Percentiles rank a stretch among this genome's conserved stretches.
Evolutionary conservation across 2,888 invertebrate genomes (phyloP).

Genomic region (Nemapogon koenigi): DNA sequence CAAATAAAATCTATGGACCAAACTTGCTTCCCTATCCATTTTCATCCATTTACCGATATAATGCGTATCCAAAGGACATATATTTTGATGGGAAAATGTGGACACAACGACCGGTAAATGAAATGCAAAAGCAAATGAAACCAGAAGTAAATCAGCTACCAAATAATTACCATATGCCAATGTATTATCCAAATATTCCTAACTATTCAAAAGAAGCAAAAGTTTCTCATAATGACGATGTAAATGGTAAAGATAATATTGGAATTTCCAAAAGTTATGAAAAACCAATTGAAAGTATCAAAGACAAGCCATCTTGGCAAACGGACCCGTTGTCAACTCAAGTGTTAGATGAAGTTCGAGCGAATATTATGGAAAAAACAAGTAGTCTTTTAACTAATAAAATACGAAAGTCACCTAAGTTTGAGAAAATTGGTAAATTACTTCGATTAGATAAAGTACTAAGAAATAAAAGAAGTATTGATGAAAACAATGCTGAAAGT

Average conservation of each 20-base stretch:
- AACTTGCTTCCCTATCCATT: conserved; percentile 35
- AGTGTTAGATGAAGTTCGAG: conserved; percentile 38
- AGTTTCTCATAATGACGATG: too few species aligned
- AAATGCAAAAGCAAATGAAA: too few species aligned
- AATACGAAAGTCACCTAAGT: conserved; percentile 26
- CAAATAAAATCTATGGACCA: conserved; percentile 22
- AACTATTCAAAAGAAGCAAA: too few species aligned
- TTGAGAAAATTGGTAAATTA: conserved; percentile 41
- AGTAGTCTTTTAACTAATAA: conserved; percentile 19
- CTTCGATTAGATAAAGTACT: conserved; percentile 31
- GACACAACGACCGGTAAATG: too few species aligned
- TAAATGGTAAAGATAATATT: too few species aligned
- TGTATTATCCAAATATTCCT: too few species aligned
- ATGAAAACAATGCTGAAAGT: too few species aligned
- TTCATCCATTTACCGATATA: conserved; percentile 27
- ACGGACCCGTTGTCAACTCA: conserved; percentile 32
- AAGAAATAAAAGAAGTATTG: conserved; percentile 26
- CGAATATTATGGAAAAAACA: conserved; percentile 16
- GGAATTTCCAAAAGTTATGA: too few species aligned
- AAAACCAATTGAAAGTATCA: conserved; percentile 12
- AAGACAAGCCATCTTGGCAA: conserved; percentile 30
- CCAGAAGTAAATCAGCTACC: too few species aligned
- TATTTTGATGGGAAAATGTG: conserved; percentile 1
- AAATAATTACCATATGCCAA: too few species aligned
- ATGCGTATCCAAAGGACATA: conserved; percentile 19